Evolutionary conservation across 2,888 invertebrate species (phyloP).

Genomic region (Microctonus hyperodae): DNA sequence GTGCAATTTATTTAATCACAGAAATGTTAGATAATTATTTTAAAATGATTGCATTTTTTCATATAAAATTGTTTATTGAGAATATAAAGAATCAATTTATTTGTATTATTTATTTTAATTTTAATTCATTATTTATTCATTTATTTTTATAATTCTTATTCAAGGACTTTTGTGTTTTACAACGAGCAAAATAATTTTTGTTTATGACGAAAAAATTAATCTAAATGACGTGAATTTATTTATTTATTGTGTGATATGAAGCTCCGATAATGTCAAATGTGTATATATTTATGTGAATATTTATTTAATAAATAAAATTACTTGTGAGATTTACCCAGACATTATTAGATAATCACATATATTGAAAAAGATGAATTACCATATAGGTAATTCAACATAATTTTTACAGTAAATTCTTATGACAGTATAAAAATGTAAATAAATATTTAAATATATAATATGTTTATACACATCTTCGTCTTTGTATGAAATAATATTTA

Average conservation of each 20-base stretch:
- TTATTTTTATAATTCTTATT: background rate
- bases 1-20: background rate
- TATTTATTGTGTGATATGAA: background rate
- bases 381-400: constrained; percentile 46
- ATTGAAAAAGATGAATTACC: constrained; percentile 42
- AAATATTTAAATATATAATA: no score
- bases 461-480: background rate
- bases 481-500: background rate
- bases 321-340: constrained; percentile 22
- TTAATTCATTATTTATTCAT: background rate
- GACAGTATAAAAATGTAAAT: no score
- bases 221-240: background rate
- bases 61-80: background rate
- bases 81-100: background rate
- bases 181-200: background rate
- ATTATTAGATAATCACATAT: constrained; percentile 46
- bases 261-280: background rate
- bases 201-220: background rate
- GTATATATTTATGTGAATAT: background rate
- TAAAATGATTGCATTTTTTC: background rate
- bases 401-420: constrained; percentile 51
- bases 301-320: background rate
- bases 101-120: background rate
- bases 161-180: background rate
- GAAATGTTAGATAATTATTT: background rate